Evolutionary conservation across 2,888 invertebrate genomes (phyloP).

Genomic region (Halictus ligatus): DNA sequence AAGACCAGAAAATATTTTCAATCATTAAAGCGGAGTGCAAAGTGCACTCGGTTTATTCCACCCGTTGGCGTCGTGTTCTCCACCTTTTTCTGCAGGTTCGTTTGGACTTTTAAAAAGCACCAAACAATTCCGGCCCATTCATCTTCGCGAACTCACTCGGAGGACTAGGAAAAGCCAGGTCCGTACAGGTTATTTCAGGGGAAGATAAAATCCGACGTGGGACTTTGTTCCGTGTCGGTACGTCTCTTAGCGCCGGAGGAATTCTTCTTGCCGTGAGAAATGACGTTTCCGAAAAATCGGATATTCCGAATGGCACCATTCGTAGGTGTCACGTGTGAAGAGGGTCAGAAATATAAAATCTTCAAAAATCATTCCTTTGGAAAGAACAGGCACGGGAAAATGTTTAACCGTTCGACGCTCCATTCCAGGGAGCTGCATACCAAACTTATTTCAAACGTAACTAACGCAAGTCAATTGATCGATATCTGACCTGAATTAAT

Average conservation of each 20-base stretch:
- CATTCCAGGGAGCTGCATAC: not conserved
- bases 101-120: constrained; percentile 52
- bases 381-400: not conserved
- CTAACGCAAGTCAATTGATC: not conserved
- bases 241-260: constrained; percentile 13
- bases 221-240: constrained; percentile 49
- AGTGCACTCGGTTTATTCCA: constrained; percentile 42
- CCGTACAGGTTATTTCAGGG: constrained; percentile 50
- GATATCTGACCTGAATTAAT: not conserved
- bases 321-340: not conserved
- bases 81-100: constrained; percentile 14
- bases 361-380: too few relatives aligned
- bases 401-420: too few relatives aligned
- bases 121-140: constrained; percentile 62
- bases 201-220: constrained; percentile 51
- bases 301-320: not conserved
- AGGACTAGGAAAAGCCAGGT: constrained; percentile 1
- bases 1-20: not conserved
- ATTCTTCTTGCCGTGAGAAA: constrained; percentile 30
- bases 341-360: too few relatives aligned
- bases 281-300: constrained; percentile 6
- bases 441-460: not conserved
- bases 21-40: not conserved
- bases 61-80: constrained; percentile 10
- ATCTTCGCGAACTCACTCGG: constrained; percentile 45